These are phyloP conservation scores for Stenchaetothrips biformis DNA, from an alignment of 2,888 invertebrate genomes.

Conservation along the genomic window DNA sequence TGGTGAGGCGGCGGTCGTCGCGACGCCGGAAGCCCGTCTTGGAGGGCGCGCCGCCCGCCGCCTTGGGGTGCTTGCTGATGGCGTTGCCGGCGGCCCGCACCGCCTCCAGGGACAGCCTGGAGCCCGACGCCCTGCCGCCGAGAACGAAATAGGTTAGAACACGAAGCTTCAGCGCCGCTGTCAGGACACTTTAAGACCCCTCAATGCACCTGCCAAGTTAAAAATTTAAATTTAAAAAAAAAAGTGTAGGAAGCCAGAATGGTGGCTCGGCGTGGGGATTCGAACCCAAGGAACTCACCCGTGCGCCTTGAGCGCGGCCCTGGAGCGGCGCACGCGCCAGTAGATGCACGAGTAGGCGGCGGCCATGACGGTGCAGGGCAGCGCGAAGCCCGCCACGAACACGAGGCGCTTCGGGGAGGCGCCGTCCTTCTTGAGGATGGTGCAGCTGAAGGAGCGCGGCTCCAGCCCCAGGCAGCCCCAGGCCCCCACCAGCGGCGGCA, in stretches of 20 bases:
- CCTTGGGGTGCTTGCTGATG: conserved; percentile 37
- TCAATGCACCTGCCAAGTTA: too few relatives aligned
- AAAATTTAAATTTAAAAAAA: too few relatives aligned
- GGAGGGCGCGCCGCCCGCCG: conserved; percentile 34
- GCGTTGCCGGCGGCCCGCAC: conserved; percentile 1
- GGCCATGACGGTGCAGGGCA: conserved; percentile 80
- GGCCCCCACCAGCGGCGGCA: conserved; percentile 72
- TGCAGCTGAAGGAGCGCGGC: conserved; percentile 78
- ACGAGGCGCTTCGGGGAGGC: conserved; percentile 77
- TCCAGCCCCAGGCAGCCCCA: conserved; percentile 84
- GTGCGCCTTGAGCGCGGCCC: conserved; percentile 66
- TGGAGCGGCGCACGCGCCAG: conserved; percentile 69
- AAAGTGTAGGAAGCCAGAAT: too few relatives aligned
- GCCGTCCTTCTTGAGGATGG: conserved; percentile 72
- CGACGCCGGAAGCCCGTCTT: conserved; percentile 45
- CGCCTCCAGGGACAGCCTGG: conserved; percentile 7
- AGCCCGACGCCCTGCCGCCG: conserved; percentile 10
- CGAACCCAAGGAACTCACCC: neutral
- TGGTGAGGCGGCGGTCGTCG: conserved; percentile 76
- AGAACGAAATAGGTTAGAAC: too few relatives aligned
- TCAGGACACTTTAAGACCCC: too few relatives aligned
- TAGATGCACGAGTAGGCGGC: conserved; percentile 83
- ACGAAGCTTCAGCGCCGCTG: too few relatives aligned
- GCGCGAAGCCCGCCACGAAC: conserved; percentile 74
- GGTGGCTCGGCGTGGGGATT: too few relatives aligned